Conservation (phyloP, 2,113 vertebrate genomes). For the Procapra przewalskii region DNA sequence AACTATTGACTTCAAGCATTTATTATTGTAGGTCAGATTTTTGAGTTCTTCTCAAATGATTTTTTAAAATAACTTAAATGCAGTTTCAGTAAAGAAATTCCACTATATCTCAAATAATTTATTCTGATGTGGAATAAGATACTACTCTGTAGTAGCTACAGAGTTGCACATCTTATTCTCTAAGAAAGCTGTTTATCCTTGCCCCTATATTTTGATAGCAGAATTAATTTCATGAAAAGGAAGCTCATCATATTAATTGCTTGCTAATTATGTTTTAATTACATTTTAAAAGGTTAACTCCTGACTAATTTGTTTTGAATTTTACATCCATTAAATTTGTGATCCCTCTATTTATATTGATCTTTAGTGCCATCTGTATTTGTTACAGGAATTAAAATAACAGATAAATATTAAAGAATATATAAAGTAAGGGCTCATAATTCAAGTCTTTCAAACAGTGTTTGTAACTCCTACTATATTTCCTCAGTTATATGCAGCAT, state of each 20-base stretch:
- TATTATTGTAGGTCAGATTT: background rate
- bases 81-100: background rate
- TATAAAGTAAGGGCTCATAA: background rate
- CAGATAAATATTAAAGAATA: background rate
- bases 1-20: background rate
- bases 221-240: background rate
- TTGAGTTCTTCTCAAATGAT: background rate
- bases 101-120: background rate
- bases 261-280: conserved; percentile 17
- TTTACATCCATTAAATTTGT: background rate
- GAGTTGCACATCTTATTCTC: background rate
- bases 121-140: background rate
- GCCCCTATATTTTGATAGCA: background rate
- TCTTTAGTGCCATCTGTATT: background rate
- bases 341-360: background rate
- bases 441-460: background rate
- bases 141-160: background rate
- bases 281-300: background rate
- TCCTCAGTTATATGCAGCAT: background rate
- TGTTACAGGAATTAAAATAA: background rate
- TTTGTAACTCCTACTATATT: background rate
- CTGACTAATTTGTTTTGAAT: conserved; percentile 3
- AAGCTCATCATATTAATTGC: background rate
- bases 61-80: background rate
- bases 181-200: background rate